Evolutionary conservation across 2,888 invertebrate species (phyloP), one percentile per base, ranked within the genome.

Genomic region (Cataglyphis rosenhaueri): DNA sequence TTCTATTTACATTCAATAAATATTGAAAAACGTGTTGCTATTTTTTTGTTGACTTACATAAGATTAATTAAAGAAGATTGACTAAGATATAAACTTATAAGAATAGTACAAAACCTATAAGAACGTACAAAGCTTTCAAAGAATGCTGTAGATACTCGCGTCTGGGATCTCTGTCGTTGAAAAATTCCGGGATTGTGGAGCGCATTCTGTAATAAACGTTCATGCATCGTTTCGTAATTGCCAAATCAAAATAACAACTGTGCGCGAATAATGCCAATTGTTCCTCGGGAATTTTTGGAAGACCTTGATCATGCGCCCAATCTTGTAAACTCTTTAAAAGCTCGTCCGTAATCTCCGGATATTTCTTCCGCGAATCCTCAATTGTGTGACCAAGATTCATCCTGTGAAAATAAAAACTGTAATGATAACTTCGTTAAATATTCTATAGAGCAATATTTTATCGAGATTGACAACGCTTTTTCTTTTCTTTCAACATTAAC

Each of bases 251-350:
- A 84, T 96, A 95, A 93, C 97, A 97, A 68, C 97, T 96, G 90
- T 96, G 95, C 87, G 96, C 95, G 91, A 97, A 97, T 62, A 96
- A 93, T 44, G 96, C 95, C 78, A 97, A 94, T 92, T 96, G 96
- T 93, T 96, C 96, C 87, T 96, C 95, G 48, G 95, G 92, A 55
- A 93, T 84, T n/a, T 85, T 75, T 0, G 87, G 68, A 44, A 91
- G 84, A 0, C 87, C 88, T 15, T 83, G 88, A 41, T 90, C 84
- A 15, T 88, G 88, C 15, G 88, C 85, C 92, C 93, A 93, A 12
- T 38, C 78, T 41, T 89, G 86, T 38, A 93, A 83, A 62, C 89
- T 90, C 21, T 89, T 82, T 75, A 93, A 82, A 21, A 91, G 81
- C 6, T 91, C 88, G 29, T 92, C 89, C 12, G 88, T 93, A 18